A percentile compares a stretch with the other conserved stretches of the same genome.
Conservation (phyloP, 2,113 vertebrate species). For the Gymnobelideus leadbeateri region DNA sequence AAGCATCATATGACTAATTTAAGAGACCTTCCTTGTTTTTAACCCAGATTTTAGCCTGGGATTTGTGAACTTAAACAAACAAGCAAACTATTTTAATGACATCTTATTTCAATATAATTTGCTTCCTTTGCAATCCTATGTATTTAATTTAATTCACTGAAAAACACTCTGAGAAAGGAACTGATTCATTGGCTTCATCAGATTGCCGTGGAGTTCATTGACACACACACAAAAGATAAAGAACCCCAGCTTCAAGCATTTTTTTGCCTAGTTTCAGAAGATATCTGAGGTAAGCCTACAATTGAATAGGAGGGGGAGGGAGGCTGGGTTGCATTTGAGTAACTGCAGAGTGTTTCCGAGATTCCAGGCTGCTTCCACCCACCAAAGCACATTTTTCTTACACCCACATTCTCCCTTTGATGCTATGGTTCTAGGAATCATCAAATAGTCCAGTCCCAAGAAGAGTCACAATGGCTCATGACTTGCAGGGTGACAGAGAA, state of each 20-base stretch:
- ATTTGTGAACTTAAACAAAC: not conserved
- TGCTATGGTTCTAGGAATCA: not conserved
- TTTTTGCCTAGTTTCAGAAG: not conserved
- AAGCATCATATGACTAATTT: not conserved
- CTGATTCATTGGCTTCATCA: not conserved
- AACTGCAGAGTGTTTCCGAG: not conserved
- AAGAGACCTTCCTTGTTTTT: not conserved
- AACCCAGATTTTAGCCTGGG: not conserved
- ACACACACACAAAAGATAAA: not conserved
- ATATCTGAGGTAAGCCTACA: not conserved
- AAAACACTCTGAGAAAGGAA: not conserved
- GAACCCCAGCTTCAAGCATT: not conserved
- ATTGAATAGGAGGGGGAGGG: not conserved
- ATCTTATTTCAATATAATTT: not conserved
- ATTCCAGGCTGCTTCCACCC: not conserved
- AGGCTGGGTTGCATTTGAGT: not conserved
- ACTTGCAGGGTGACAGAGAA: not conserved
- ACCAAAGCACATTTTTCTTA: not conserved
- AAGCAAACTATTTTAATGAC: not conserved
- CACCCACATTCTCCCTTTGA: not conserved
- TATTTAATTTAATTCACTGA: not conserved
- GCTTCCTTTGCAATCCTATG: not conserved
- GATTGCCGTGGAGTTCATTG: not conserved
- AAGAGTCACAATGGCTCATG: not conserved
- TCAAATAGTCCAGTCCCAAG: not conserved